phyloP scores from a whole-genome alignment of 2,888 invertebrate genomes.

The Scaptodrosophila latifasciaeformis region DNA sequence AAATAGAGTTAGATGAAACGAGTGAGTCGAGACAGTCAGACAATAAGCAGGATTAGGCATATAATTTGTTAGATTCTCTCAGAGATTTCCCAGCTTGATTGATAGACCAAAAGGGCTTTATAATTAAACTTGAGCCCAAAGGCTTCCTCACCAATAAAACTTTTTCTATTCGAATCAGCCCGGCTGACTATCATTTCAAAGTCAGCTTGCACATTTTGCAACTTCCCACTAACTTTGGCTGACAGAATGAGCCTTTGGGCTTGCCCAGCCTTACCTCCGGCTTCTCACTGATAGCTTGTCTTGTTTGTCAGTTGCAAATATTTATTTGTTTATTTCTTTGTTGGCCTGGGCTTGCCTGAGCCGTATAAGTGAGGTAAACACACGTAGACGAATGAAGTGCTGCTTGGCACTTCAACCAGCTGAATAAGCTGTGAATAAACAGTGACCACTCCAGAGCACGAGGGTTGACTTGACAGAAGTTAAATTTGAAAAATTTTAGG shows the following conservation, averaged over 20 bases:
- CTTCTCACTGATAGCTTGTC: no score
- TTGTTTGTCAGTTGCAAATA: conserved; percentile 44
- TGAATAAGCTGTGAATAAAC: no score
- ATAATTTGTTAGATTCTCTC: conserved; percentile 4
- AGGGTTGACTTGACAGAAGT: no score
- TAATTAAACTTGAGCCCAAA: conserved; percentile 19
- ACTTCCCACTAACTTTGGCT: not conserved
- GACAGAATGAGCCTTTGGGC: not conserved
- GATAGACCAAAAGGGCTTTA: conserved; percentile 27
- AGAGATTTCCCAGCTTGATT: conserved; percentile 4
- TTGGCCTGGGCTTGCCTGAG: conserved; percentile 28
- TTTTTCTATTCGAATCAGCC: conserved; percentile 13
- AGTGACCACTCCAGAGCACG: no score
- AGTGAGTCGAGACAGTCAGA: conserved; percentile 12
- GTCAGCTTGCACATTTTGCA: conserved; percentile 15
- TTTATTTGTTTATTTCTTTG: conserved; percentile 37
- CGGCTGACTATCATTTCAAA: conserved; percentile 12
- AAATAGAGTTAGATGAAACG: conserved; percentile 63
- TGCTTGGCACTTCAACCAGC: no score
- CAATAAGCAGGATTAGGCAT: conserved; percentile 10
- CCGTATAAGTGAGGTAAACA: conserved; percentile 24
- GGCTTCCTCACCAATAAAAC: conserved; percentile 13
- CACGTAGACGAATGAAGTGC: no score
- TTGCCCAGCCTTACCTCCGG: not conserved
- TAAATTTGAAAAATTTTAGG: no score